Conservation (phyloP, 2,797 vertebrate species). For the Monodelphis domestica region DNA sequence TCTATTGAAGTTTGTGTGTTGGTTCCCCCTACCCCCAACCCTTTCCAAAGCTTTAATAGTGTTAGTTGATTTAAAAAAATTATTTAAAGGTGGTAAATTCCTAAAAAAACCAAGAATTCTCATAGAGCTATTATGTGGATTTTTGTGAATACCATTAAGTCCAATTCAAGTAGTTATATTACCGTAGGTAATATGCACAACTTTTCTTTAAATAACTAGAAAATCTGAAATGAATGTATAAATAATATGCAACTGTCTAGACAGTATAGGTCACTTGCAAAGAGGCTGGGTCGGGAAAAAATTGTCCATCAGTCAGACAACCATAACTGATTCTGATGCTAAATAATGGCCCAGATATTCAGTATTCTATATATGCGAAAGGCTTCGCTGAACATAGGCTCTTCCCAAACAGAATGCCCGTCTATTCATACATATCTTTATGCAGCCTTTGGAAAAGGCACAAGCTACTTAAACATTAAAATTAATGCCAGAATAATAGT, state of each 20-base stretch:
- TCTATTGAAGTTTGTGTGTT: not conserved
- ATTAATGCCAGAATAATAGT: constrained; percentile 84
- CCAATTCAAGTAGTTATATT: constrained; percentile 64
- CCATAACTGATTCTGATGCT: constrained; percentile 99
- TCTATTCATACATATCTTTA: constrained; percentile 90
- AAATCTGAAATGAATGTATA: constrained; percentile 90
- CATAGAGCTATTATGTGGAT: constrained; percentile 15
- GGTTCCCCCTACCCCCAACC: constrained; percentile 1
- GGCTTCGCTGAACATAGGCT: constrained; percentile 96
- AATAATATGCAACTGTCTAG: constrained; percentile 97
- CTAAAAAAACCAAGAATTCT: not conserved
- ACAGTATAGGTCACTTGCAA: constrained; percentile 98
- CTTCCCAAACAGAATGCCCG: constrained; percentile 91
- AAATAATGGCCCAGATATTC: constrained; percentile 98
- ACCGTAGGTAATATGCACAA: constrained; percentile 79
- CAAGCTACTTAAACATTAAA: constrained; percentile 90
- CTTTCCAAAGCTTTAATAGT: not conserved
- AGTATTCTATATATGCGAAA: constrained; percentile 98
- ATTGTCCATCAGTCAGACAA: constrained; percentile 99
- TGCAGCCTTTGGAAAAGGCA: constrained; percentile 88
- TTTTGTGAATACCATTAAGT: constrained; percentile 30
- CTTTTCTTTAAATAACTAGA: constrained; percentile 82
- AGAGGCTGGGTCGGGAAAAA: constrained; percentile 95
- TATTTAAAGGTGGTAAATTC: constrained; percentile 36
- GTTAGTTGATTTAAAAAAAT: constrained; percentile 11